phyloP scores from a whole-genome alignment of 2,113 vertebrate genomes.

The Lagopus leucura region DNA sequence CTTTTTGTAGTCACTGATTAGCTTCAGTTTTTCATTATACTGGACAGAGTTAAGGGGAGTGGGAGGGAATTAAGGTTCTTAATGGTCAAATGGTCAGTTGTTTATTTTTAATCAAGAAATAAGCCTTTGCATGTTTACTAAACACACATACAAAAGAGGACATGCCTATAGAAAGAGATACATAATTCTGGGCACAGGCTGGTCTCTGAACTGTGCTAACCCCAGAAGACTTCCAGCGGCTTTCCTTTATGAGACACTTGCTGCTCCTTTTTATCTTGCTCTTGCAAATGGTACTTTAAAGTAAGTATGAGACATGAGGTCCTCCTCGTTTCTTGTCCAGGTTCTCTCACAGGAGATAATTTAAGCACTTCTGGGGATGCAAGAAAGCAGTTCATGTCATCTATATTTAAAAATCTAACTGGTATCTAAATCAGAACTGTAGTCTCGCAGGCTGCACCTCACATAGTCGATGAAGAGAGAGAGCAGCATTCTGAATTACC shows the following conservation, averaged over 20 bases:
- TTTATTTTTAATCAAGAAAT: background rate
- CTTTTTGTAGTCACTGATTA: background rate
- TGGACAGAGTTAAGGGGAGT: no score
- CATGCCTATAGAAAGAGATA: background rate
- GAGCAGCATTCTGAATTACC: background rate
- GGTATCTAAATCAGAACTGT: background rate
- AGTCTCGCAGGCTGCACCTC: background rate
- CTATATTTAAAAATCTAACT: background rate
- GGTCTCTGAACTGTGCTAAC: background rate
- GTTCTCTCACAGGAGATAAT: background rate
- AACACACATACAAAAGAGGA: background rate
- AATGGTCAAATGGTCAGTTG: background rate
- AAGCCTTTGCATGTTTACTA: background rate
- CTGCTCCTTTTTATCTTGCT: background rate
- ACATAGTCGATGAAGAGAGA: background rate
- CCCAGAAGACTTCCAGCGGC: background rate
- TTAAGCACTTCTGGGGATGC: background rate
- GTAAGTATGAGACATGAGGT: background rate
- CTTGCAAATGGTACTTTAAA: slow-evolving; percentile 4
- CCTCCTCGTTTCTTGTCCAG: background rate
- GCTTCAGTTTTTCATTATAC: background rate
- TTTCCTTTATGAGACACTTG: background rate
- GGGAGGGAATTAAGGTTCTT: background rate
- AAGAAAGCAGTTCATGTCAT: background rate
- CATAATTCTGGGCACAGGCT: background rate